Base-by-base conservation (phyloP, 2,797 vertebrate genomes). In the Remorina albescens region DNA sequence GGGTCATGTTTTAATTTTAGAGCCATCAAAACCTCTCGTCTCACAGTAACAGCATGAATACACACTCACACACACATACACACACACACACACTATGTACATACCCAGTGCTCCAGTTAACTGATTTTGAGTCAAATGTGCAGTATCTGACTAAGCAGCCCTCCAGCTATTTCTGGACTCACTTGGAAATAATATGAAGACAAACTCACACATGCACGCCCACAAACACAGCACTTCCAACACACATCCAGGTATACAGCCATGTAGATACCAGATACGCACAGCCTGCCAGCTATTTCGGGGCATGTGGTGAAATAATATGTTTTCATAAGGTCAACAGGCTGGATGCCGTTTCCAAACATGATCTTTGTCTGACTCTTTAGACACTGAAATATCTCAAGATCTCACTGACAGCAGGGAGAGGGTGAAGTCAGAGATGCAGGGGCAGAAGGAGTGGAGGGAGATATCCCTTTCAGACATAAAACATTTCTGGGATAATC, bases 1-100 rank as follows among this genome's bases (percentile, higher is more conserved):
- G 66, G 78, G 65, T 89, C 86, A 83, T 84, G 86, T 83, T 90
- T 89, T 87, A 87, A 91, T 90, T 89, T 86, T 86, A 89, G 86
- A 89, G 84, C 70, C 80, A 83, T 88, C 83, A 84, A 84, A 79
- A 81, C 58, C 74, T 73, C 50, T 73, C 50, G 62, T 81, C 76
- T 74, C 70, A 54, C 54, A 34, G 21, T 46, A 12, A 60, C n/a
- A 32, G 36, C 50, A 47, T 39, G 18, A 44, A 56, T 34, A 34
- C 42, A 46, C 34, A 42, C 15, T 11, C 6, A 39, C 30, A 64
- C 12, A 36, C 44, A 30, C 44, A 58, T 46, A 30, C 54, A 30
- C 30, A 42, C 44, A 25, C 39, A 19, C 30, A 51, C 25, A 63
- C 56, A 63, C n/a, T n/a, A n/a, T n/a, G n/a, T n/a, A 28, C 51